Percentiles rank a stretch among this genome's conserved stretches.
Evolutionary conservation across 2,113 vertebrate species (phyloP).

Genomic region (Empidonax alnorum): DNA sequence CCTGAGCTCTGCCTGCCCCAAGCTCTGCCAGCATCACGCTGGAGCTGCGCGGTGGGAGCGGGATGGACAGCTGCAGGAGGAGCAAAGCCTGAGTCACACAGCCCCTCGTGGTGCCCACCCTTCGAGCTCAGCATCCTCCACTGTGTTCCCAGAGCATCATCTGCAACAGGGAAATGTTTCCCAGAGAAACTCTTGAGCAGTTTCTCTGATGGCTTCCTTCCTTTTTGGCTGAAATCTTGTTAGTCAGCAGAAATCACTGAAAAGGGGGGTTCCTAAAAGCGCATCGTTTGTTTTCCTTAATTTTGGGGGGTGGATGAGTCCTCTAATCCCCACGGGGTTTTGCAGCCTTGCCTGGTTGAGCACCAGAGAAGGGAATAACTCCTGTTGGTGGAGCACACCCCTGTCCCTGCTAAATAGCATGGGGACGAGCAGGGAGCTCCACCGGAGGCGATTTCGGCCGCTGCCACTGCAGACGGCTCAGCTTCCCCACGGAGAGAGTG

Average conservation of each 20-base stretch:
- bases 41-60: rapidly evolving
- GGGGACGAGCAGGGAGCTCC: background rate
- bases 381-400: background rate
- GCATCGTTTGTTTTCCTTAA: background rate
- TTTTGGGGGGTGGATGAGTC: background rate
- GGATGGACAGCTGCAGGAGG: background rate
- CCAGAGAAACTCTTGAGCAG: rapidly evolving
- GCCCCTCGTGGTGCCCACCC: rapidly evolving
- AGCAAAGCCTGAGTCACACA: background rate
- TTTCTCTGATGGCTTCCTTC: background rate
- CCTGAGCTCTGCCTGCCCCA: background rate
- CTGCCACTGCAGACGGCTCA: background rate
- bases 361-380: rapidly evolving
- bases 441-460: background rate
- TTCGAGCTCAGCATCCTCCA: background rate
- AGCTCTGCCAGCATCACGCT: background rate
- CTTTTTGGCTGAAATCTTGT: rapidly evolving
- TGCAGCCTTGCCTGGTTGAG: background rate
- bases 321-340: background rate
- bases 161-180: background rate
- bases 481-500: background rate
- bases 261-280: background rate
- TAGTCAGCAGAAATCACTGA: background rate
- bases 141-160: rapidly evolving
- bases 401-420: rapidly evolving